Conservation (phyloP, 2,888 invertebrate genomes). For the Polydrusus pterygomalis region DNA sequence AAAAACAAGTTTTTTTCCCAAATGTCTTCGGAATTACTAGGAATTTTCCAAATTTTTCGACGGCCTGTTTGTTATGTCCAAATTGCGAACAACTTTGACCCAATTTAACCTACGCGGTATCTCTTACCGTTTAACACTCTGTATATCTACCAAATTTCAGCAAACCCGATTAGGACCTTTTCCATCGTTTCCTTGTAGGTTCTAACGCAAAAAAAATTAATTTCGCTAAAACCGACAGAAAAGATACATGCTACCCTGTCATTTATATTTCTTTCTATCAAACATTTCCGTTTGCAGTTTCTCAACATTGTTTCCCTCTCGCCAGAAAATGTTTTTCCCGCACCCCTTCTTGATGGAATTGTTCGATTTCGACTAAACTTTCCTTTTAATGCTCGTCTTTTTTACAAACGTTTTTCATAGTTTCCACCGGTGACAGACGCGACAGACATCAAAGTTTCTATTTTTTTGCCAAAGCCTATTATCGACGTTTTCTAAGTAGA, state of each 20-base stretch:
- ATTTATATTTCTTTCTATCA: conserved; percentile 56
- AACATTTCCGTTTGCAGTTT: conserved; percentile 51
- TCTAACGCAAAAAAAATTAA: conserved; percentile 26
- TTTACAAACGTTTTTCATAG: conserved; percentile 54
- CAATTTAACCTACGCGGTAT: no score
- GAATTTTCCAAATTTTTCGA: no score
- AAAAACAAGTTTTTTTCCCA: no score
- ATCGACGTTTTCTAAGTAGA: conserved; percentile 43
- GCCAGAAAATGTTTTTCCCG: conserved; percentile 47
- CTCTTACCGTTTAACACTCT: no score
- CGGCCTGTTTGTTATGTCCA: no score
- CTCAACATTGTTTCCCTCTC: conserved; percentile 40
- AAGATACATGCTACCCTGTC: conserved; percentile 49
- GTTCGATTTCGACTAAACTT: conserved; percentile 65
- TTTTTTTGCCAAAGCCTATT: conserved; percentile 46
- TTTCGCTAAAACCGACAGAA: conserved; percentile 49
- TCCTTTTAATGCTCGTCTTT: conserved; percentile 64
- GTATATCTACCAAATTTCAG: no score
- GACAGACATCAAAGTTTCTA: conserved; percentile 48
- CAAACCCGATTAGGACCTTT: no score
- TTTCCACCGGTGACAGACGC: conserved; percentile 42
- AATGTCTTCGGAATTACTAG: no score
- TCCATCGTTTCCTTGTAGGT: no score
- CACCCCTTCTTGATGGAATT: conserved; percentile 58
- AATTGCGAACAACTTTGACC: no score